Base-by-base conservation (phyloP, 37 sponge, comb jelly and placozoan genomes). In the Ianthella basta region DNA sequence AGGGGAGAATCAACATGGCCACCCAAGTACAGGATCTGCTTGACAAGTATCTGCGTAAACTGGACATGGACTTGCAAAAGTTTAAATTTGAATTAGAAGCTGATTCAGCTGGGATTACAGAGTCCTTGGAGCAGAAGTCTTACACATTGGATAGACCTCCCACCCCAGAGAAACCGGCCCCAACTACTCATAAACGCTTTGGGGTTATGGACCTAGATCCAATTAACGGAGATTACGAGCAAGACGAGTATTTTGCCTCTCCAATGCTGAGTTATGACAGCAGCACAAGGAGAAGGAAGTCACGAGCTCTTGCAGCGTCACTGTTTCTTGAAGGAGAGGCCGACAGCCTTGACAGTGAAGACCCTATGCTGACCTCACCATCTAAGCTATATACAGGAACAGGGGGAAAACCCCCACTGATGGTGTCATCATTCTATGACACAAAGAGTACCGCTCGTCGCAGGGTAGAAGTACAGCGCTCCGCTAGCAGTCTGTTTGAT, bases 41-140 rank as follows among this genome's bases (percentile, higher is more conserved):
- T 53, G 94, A 94, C n/a, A 72, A 94, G 23, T 89, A 98, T 79
- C 73, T 94, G 80, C 78, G 87, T 39, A 86, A 92, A 85, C 87
- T 99, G 34, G 97, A 97, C 40, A 86, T 88, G 57, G 99, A 99
- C 56, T 60, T 99, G 53, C 88, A 86, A 24, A 91, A 90, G 69
- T 99, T 97, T 66, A 99, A 95, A 20, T 83, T 93, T 60, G 99
- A 99, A 85, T 73, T 99, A 61, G 99, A 99, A 73, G 97, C 97
- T 5, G 99, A 99, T 81, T 97, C 91, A 24, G 94, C 96, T 30
- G 99, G 99, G 18, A 93, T 99, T 39, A 99, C 99, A 20, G 99
- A 97, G 21, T 87, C 85, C 23, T 80, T 99, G 54, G 99, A 99
- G 73, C 96, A 97, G 77, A 87, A 61, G 27, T 94, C 94, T 0